These are phyloP conservation scores for Leptatherina wallacei DNA, from an alignment of 2,797 vertebrate genomes.

Conservation along the genomic window DNA sequence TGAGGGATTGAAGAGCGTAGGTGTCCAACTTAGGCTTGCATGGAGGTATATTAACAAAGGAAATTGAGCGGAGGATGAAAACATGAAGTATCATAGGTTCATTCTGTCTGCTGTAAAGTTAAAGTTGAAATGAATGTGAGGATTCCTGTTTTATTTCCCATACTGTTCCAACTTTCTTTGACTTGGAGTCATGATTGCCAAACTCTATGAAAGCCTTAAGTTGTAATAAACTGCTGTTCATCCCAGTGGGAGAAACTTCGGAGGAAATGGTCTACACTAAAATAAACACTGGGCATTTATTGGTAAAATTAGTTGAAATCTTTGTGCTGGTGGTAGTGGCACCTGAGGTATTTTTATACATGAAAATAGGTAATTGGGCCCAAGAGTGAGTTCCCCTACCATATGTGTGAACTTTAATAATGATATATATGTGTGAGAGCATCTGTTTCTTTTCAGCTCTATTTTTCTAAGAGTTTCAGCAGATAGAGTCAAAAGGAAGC, in stretches of 20 bases:
- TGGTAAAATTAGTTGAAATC: slow-evolving; percentile 14
- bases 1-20: not conserved
- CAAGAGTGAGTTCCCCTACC: slow-evolving; percentile 19
- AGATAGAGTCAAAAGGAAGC: slow-evolving; percentile 66
- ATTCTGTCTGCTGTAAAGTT: not conserved
- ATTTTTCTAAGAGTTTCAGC: slow-evolving; percentile 62
- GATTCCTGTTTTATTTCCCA: not conserved
- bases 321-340: not conserved
- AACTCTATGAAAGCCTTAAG: not conserved
- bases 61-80: not conserved
- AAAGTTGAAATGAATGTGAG: not conserved
- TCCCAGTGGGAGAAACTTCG: slow-evolving; percentile 1
- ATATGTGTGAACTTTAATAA: slow-evolving; percentile 40
- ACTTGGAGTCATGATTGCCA: not conserved
- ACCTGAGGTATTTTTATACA: slow-evolving; percentile 24
- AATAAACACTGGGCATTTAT: slow-evolving; percentile 17
- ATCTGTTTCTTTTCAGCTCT: slow-evolving; percentile 61
- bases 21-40: not conserved
- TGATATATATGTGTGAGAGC: slow-evolving; percentile 48
- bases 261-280: slow-evolving; percentile 9
- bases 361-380: slow-evolving; percentile 38
- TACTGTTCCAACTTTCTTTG: not conserved
- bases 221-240: slow-evolving; percentile 10
- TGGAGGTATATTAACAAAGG: not conserved
- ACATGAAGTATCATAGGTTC: not conserved